phyloP scores from a whole-genome alignment of 2,113 vertebrate species.

The Passer montanus region DNA sequence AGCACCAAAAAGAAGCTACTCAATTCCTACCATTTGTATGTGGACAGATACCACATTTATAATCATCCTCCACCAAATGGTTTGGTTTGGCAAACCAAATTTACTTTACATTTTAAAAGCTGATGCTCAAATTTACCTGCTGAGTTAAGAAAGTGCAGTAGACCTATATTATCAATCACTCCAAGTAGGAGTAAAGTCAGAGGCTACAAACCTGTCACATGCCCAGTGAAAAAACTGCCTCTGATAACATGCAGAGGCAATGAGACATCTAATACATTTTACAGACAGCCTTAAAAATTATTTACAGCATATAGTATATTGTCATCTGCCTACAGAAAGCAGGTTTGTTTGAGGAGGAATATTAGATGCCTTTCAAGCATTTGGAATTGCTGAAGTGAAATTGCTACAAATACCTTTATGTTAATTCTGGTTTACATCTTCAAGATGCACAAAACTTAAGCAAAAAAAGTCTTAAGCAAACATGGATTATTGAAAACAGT shows the following conservation, averaged over 20 bases:
- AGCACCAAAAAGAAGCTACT: neutral
- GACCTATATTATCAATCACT: neutral
- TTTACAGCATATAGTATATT: neutral
- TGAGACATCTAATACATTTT: neutral
- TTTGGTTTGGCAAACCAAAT: neutral
- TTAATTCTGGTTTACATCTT: neutral
- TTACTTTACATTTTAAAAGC: neutral
- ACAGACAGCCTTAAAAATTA: neutral
- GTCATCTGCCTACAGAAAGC: neutral
- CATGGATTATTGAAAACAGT: neutral
- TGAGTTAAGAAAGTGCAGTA: neutral
- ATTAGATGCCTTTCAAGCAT: neutral
- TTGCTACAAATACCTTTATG: neutral
- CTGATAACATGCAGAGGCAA: neutral
- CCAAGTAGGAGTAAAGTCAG: neutral
- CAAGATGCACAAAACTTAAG: neutral
- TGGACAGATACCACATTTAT: neutral
- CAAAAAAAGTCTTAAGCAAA: neutral
- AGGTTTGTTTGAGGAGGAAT: neutral
- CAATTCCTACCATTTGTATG: neutral
- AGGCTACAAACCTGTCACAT: neutral
- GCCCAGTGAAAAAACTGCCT: neutral
- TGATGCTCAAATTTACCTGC: neutral
- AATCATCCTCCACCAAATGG: neutral
- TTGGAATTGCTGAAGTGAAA: neutral